phyloP scores from a whole-genome alignment of 2,113 vertebrate species.

The Erinaceus europaeus region DNA sequence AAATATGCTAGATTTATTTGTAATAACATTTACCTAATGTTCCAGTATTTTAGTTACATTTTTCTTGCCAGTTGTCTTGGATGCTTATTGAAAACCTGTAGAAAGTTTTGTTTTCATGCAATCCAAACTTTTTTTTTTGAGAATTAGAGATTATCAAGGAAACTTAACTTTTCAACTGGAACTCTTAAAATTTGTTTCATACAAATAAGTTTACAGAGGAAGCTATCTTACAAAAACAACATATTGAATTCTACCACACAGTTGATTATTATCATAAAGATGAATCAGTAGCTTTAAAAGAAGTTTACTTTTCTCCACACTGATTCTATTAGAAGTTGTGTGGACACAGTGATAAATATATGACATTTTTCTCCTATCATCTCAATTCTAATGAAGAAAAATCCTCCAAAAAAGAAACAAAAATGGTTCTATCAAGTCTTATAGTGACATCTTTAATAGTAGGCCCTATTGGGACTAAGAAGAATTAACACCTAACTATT shows the following conservation, averaged over 20 bases:
- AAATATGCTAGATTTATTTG: not conserved
- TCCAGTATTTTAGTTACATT: not conserved
- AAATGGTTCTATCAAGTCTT: not conserved
- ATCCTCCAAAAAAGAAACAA: not conserved
- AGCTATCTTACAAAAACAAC: not conserved
- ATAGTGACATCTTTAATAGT: not conserved
- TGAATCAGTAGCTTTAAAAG: not conserved
- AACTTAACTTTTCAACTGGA: not conserved
- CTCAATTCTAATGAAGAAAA: slow-evolving; percentile 23
- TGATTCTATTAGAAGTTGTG: not conserved
- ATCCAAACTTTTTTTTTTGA: not conserved
- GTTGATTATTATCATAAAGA: slow-evolving; percentile 1
- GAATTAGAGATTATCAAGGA: not conserved
- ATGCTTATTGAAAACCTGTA: not conserved
- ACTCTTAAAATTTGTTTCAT: not conserved
- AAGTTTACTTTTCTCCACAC: slow-evolving; percentile 10
- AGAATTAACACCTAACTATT: not conserved
- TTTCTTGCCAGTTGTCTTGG: no score
- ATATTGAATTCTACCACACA: not conserved
- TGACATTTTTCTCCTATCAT: not conserved
- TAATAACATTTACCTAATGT: not conserved
- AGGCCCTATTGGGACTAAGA: not conserved
- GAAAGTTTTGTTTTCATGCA: not conserved
- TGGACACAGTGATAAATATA: not conserved
- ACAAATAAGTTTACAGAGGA: not conserved